Evolutionary conservation across 2,113 vertebrate genomes (phyloP).

Genomic region (Carassius gibelio): DNA sequence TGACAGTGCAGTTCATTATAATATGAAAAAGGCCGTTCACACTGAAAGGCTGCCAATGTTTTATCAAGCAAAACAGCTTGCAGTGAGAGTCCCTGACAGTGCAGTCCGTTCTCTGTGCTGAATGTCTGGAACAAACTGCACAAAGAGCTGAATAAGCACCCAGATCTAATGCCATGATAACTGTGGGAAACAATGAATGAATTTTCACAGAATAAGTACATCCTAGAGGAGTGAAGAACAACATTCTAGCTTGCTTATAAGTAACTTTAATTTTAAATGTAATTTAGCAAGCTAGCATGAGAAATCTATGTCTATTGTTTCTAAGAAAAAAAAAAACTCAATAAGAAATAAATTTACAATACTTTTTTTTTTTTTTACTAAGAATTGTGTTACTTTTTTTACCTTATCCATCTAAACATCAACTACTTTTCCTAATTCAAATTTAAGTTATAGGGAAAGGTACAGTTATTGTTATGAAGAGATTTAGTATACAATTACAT

Average conservation of each 20-base stretch:
- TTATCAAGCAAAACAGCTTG: slow-evolving; percentile 45
- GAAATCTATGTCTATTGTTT: neutral
- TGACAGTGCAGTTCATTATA: slow-evolving; percentile 10
- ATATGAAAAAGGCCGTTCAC: neutral
- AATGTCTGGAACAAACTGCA: slow-evolving; percentile 67
- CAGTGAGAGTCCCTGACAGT: slow-evolving; percentile 35
- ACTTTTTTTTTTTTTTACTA: neutral
- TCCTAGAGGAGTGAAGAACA: neutral
- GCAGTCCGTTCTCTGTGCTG: slow-evolving; percentile 54
- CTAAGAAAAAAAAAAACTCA: neutral
- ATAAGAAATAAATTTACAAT: neutral
- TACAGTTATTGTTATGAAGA: neutral
- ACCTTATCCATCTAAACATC: neutral
- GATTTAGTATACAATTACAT: neutral
- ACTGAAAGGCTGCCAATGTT: slow-evolving; percentile 46
- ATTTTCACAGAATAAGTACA: neutral
- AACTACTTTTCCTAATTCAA: neutral
- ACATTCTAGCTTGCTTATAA: neutral
- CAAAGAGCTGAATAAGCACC: slow-evolving; percentile 71
- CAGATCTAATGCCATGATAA: slow-evolving; percentile 37
- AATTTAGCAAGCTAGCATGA: neutral
- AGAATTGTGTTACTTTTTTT: neutral
- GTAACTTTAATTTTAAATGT: neutral
- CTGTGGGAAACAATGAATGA: slow-evolving; percentile 24
- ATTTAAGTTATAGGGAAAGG: neutral